A percentile compares a stretch with the other conserved stretches of the same genome.
Conservation (phyloP, 2,888 invertebrate genomes). For the Phaedon cochleariae region DNA sequence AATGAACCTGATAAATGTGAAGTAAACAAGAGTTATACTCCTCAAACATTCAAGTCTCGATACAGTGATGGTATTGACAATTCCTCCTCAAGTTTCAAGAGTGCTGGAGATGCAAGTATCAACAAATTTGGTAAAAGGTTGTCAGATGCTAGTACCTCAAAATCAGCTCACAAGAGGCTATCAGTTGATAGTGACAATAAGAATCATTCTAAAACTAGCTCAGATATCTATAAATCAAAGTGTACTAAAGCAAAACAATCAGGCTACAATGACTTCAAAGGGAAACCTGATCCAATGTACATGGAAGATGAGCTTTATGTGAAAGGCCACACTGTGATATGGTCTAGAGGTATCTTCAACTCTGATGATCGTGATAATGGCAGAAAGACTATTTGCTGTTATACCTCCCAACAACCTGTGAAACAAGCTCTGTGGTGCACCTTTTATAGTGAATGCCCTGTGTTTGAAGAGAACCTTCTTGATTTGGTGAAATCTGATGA, state of each 20-base stretch:
- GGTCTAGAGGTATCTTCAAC: slow-evolving; percentile 73
- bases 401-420: slow-evolving; percentile 83
- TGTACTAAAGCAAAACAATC: slow-evolving; percentile 17
- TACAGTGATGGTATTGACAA: slow-evolving; percentile 49
- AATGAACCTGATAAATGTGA: slow-evolving; percentile 30
- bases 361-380: slow-evolving; percentile 63
- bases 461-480: slow-evolving; percentile 59
- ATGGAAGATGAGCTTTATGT: slow-evolving; percentile 90
- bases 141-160: slow-evolving; percentile 50
- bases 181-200: slow-evolving; percentile 37
- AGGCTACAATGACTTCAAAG: slow-evolving; percentile 23
- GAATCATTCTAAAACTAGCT: slow-evolving; percentile 27
- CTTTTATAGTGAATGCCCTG: slow-evolving; percentile 68
- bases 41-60: slow-evolving; percentile 34
- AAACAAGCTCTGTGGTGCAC: slow-evolving; percentile 82
- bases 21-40: slow-evolving; percentile 33
- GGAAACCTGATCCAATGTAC: slow-evolving; percentile 54
- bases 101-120: slow-evolving; percentile 46
- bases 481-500: slow-evolving; percentile 64
- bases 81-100: slow-evolving; percentile 53
- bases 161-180: slow-evolving; percentile 42
- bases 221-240: slow-evolving; percentile 35
- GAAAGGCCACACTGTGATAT: slow-evolving; percentile 83
- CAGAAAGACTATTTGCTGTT: slow-evolving; percentile 72
- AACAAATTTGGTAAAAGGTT: slow-evolving; percentile 50